These are phyloP conservation scores for Pseudopodoces humilis DNA, from an alignment of 2,113 vertebrate species.

Conservation along the genomic window DNA sequence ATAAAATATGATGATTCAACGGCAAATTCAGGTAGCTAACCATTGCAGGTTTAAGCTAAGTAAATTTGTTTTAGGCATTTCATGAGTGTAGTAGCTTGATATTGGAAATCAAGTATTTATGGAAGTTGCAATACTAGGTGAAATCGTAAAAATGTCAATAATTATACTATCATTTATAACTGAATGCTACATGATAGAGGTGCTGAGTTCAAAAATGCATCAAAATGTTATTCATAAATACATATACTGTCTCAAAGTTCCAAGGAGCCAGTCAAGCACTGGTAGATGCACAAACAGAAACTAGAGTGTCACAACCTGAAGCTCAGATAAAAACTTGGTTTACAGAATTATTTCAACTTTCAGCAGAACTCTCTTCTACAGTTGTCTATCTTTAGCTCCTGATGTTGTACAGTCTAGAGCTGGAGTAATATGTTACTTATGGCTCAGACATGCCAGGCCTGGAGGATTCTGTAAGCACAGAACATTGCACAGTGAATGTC, in stretches of 20 bases:
- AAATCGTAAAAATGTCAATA: neutral
- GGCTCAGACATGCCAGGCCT: neutral
- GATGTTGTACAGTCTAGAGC: neutral
- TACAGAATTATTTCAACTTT: neutral
- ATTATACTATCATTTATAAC: neutral
- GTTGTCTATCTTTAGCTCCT: neutral
- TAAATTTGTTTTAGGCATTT: neutral
- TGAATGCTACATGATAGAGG: neutral
- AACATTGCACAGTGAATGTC: neutral
- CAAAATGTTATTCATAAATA: neutral
- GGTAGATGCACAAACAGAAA: neutral
- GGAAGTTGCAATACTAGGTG: neutral
- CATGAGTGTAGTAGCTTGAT: neutral
- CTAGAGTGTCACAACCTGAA: neutral
- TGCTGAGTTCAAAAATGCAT: neutral
- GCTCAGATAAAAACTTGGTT: neutral
- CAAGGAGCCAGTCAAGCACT: neutral
- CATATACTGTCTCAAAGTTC: neutral
- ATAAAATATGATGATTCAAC: slow-evolving; percentile 9
- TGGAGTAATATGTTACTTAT: neutral
- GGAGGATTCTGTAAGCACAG: neutral
- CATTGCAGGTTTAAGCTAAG: neutral
- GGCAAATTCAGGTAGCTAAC: neutral
- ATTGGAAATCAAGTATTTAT: neutral
- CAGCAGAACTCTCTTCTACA: neutral